Conservation (phyloP, 2,888 invertebrate genomes). For the Nomada ferruginata region DNA sequence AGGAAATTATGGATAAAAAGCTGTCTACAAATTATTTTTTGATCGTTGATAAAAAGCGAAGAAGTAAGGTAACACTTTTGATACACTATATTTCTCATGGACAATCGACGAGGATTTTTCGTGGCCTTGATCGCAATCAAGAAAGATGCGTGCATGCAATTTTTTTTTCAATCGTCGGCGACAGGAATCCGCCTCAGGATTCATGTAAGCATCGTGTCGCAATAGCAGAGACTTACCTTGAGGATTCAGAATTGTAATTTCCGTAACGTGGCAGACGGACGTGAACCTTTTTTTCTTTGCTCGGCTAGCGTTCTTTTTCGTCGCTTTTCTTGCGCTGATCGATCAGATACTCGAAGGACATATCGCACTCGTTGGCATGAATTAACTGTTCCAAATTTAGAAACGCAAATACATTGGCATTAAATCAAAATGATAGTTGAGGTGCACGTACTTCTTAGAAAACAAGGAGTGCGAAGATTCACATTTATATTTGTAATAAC, state of each 20-base stretch:
- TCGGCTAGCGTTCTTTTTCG: constrained; percentile 2
- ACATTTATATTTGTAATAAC: not conserved
- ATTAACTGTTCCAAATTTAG: not conserved
- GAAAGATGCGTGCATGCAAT: constrained; percentile 24
- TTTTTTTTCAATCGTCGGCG: constrained; percentile 29
- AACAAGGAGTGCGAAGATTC: not conserved
- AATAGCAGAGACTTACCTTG: constrained; percentile 51
- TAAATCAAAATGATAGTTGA: not conserved
- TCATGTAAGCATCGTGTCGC: constrained; percentile 48
- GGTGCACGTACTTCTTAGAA: not conserved
- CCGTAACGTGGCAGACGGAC: constrained; percentile 44
- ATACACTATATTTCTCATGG: constrained; percentile 23
- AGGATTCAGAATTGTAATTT: constrained; percentile 37
- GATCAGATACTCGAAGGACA: constrained; percentile 25
- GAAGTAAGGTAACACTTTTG: not conserved
- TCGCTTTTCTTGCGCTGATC: constrained; percentile 12
- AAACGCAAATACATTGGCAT: not conserved
- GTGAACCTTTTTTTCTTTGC: constrained; percentile 25
- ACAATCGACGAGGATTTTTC: constrained; percentile 24
- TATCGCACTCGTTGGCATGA: not conserved
- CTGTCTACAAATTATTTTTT: not conserved
- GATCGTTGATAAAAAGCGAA: not conserved
- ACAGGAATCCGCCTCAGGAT: constrained; percentile 45
- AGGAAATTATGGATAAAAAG: no score
- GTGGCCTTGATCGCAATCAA: constrained; percentile 48